Base-by-base conservation (phyloP, 2,888 invertebrate species). In the Orthosia gracilis region DNA sequence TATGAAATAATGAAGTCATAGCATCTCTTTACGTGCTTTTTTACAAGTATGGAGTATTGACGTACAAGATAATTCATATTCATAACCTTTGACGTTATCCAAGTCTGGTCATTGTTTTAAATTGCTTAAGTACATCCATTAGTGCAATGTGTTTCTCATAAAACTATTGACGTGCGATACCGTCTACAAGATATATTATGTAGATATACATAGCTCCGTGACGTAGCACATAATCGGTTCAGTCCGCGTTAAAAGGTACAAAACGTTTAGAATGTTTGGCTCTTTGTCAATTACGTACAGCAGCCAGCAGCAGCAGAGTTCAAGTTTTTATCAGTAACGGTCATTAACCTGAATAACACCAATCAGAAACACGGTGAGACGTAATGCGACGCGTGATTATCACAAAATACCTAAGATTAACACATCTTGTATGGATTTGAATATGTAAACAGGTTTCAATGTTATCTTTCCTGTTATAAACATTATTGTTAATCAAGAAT, bases 311-410 rank as follows among this genome's bases (percentile, higher is more conserved):
- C n/a, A n/a, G n/a, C 76, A 71, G 81, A 87, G 87, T 85, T 86
- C 81, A 85, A 78, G 78, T 87, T 85, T 86, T 89, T 89, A 89
- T 88, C 88, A 85, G 73, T 78, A 78, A 69, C 85, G 89, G 89
- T 86, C 89, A 84, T 89, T 89, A 86, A 84, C 89, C 89, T 86
- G 76, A 87, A 85, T 85, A 85, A 74, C 69, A 78, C 54, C 73
- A 87, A 83, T 85, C 82, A 80, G 66, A 80, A 23, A 75, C 73
- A 81, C 73, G 68, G 69, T 76, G 64, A 79, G 73, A 82, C 75
- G 50, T 87, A 85, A 85, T 81, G 83, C 71, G 75, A 69, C 62
- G 50, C 49, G 77, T 78, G 78, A 85, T 84, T 85, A 78, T 66
- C 69, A 72, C 52, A 15, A 79, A 77, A 78, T 81, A 59, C 66